These are phyloP conservation scores for Ophioninae sp. DNA, from an alignment of 2,888 invertebrate genomes.

Conservation along the genomic window DNA sequence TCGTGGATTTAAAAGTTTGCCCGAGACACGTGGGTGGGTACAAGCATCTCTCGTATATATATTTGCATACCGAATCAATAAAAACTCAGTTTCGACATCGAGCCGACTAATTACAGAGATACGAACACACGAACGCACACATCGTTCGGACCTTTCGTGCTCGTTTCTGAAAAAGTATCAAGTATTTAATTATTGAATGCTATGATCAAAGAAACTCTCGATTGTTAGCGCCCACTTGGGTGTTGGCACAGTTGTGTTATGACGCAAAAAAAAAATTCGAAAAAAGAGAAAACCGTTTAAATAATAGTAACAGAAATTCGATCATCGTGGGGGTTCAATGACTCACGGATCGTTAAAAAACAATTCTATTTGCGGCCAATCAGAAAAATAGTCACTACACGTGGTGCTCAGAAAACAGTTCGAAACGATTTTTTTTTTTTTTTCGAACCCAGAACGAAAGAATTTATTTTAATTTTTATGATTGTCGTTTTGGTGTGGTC, in stretches of 20 bases:
- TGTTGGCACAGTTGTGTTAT: neutral
- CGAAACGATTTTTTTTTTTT: neutral
- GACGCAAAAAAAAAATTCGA: neutral
- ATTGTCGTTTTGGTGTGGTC: neutral
- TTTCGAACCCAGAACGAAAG: neutral
- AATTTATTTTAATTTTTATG: neutral
- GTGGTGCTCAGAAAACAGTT: neutral
- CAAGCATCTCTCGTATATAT: too few species aligned
- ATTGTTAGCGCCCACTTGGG: neutral
- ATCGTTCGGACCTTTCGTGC: neutral
- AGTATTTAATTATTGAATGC: neutral
- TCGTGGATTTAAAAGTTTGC: constrained; percentile 1
- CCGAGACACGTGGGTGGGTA: neutral
- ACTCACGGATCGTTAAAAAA: neutral
- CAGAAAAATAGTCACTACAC: neutral
- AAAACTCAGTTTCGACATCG: neutral
- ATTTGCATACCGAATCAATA: constrained; percentile 11
- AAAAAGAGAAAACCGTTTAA: neutral
- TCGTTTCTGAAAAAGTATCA: neutral
- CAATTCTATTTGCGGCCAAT: neutral
- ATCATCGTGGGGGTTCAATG: neutral
- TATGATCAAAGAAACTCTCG: neutral
- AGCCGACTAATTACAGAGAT: neutral
- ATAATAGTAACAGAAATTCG: neutral
- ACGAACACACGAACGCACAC: neutral